Base-by-base conservation (phyloP, 2,113 vertebrate genomes). In the Sylvietta virens region DNA sequence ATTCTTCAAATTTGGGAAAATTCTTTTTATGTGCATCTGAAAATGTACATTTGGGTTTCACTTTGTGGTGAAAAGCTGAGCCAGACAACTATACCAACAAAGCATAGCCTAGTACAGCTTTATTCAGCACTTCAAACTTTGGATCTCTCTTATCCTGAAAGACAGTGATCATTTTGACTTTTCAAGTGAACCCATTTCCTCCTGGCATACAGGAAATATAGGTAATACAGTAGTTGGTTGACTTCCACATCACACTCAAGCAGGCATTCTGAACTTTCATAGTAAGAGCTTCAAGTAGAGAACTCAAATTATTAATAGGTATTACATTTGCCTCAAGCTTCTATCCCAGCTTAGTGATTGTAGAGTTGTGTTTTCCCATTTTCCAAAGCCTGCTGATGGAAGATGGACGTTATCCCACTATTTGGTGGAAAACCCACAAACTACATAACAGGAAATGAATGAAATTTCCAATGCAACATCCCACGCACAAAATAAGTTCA, bases 41-140 rank as follows among this genome's bases (percentile, higher is more conserved):
- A 85, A 44, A 35, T 0, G 3, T 40, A 86, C 71, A 95, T 91
- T 96, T 92, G 62, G 27, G 66, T 95, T 94, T 90, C 51, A 54
- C 50, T 90, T 79, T 54, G 24, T 0, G 0, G 6, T 27, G 48
- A n/a, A n/a, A n/a, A n/a, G n/a, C n/a, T n/a, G n/a, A 74, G 60
- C 78, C 84, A 92, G 61, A 91, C 77, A 92, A 31, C 51, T 89
- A 57, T 45, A 67, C 65, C 89, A 91, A 56, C 3, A 15, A 89
- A 80, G 7, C 0, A 0, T 16, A 74, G 40, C 44, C 69, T 85
- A 40, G 15, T 54, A 70, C 35, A 67, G 21, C 7, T 76, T 77
- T 54, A 85, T 58, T 80, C 70, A 85, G 61, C 58, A 74, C 31
- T 88, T 86, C 7, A 81, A 78, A 83, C 22, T 86, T 57, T 28